These are phyloP conservation scores for Bostrychus sinensis DNA, from an alignment of 2,113 vertebrate genomes.

Conservation along the genomic window DNA sequence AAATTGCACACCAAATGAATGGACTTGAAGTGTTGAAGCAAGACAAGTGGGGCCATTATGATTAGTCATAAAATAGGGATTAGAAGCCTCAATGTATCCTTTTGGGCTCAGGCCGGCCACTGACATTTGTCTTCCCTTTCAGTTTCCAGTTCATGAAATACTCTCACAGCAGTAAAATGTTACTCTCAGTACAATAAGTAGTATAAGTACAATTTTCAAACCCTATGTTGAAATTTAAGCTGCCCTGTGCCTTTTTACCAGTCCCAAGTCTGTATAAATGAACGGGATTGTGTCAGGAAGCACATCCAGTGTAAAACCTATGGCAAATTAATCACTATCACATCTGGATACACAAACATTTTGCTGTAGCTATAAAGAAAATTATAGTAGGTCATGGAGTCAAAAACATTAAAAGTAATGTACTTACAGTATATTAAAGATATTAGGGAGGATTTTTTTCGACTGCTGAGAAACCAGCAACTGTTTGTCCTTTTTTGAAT, in stretches of 20 bases:
- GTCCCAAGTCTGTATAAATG: too few species aligned
- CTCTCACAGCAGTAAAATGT: not conserved
- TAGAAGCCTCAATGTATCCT: slow-evolving; percentile 46
- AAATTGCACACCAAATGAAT: slow-evolving; percentile 59
- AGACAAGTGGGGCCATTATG: slow-evolving; percentile 51
- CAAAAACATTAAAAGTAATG: too few species aligned
- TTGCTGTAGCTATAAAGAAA: not conserved
- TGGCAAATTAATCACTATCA: too few species aligned
- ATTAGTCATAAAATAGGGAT: slow-evolving; percentile 54
- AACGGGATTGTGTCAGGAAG: too few species aligned
- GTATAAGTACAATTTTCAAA: not conserved
- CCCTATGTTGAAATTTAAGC: too few species aligned
- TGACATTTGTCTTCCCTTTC: slow-evolving; percentile 30
- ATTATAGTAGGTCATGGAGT: not conserved
- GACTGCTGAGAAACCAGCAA: too few species aligned
- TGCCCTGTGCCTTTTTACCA: too few species aligned
- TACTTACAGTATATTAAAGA: too few species aligned
- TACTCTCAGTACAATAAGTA: not conserved
- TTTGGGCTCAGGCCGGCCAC: slow-evolving; percentile 17
- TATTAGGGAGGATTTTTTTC: too few species aligned
- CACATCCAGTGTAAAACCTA: too few species aligned
- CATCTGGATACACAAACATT: too few species aligned
- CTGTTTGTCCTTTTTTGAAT: too few species aligned
- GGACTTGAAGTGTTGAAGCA: slow-evolving; percentile 35
- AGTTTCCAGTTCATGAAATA: slow-evolving; percentile 4